Evolutionary conservation across 2,113 vertebrate genomes (phyloP).

Genomic region (Xyliphius kryptos): DNA sequence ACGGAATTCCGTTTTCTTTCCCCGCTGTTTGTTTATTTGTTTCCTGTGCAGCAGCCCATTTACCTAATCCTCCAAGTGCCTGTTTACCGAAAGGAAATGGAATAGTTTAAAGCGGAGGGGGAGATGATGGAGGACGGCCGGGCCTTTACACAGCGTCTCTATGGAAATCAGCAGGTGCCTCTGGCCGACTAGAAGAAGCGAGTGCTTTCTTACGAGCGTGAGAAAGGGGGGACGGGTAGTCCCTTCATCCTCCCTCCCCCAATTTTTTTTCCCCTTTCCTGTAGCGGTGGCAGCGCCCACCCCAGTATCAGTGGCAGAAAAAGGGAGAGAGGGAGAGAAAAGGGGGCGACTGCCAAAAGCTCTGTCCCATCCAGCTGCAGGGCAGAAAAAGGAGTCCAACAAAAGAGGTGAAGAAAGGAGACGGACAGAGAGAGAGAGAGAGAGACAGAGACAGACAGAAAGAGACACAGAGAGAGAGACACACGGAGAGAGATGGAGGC

Average conservation of each 20-base stretch:
- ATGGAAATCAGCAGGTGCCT: slow-evolving; percentile 93
- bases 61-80: slow-evolving; percentile 71
- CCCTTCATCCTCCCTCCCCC: slow-evolving; percentile 42
- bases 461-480: no score
- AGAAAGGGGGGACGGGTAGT: slow-evolving; percentile 69
- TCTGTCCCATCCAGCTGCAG: slow-evolving; percentile 63
- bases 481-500: slow-evolving; percentile 11
- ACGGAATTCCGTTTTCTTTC: slow-evolving; percentile 10
- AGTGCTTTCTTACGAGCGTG: slow-evolving; percentile 79
- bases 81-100: slow-evolving; percentile 68
- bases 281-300: slow-evolving; percentile 55
- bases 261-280: slow-evolving; percentile 34
- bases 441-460: no score
- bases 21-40: slow-evolving; percentile 67
- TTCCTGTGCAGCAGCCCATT: slow-evolving; percentile 64
- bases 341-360: slow-evolving; percentile 61
- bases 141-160: slow-evolving; percentile 74
- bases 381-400: slow-evolving; percentile 43
- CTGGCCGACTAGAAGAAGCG: slow-evolving; percentile 72
- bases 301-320: slow-evolving; percentile 49
- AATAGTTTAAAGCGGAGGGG: slow-evolving; percentile 38
- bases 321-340: slow-evolving; percentile 43
- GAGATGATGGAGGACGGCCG: slow-evolving; percentile 41
- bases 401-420: slow-evolving; percentile 46
- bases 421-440: slow-evolving; percentile 23